Evolutionary conservation across 2,797 vertebrate genomes (phyloP).

Genomic region (Erethizon dorsatum): DNA sequence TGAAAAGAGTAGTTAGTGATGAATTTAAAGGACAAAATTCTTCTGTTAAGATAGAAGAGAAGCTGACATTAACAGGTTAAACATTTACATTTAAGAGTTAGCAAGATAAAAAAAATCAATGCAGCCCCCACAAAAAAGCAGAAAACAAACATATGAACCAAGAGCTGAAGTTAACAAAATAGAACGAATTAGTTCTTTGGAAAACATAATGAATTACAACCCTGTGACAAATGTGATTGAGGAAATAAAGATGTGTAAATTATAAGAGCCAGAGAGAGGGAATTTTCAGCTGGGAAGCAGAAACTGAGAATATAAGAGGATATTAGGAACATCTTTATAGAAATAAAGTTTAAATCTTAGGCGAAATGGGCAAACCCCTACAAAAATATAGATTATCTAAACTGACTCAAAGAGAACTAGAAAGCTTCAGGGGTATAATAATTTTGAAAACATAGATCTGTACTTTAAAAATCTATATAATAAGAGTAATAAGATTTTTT

Average conservation of each 20-base stretch:
- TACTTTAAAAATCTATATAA: background rate
- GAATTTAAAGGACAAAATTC: background rate
- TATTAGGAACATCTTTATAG: background rate
- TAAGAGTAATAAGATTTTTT: background rate
- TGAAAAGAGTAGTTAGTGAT: background rate
- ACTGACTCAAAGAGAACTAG: background rate
- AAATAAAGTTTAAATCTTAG: background rate
- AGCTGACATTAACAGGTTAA: background rate
- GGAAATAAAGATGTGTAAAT: background rate
- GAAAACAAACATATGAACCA: background rate
- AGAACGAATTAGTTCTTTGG: background rate
- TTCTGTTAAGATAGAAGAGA: background rate
- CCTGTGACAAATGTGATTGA: background rate
- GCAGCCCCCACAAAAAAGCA: background rate
- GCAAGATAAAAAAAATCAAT: background rate
- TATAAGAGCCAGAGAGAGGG: background rate
- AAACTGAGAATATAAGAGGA: background rate
- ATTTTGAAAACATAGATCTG: background rate
- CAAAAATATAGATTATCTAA: background rate
- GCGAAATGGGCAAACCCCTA: background rate
- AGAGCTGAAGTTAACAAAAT: background rate
- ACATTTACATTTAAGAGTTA: background rate
- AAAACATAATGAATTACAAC: background rate
- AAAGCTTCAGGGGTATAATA: background rate
- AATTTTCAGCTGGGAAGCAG: background rate